Evolutionary conservation across 2,797 vertebrate species (phyloP).

Genomic region (Uromys caudimaculatus): DNA sequence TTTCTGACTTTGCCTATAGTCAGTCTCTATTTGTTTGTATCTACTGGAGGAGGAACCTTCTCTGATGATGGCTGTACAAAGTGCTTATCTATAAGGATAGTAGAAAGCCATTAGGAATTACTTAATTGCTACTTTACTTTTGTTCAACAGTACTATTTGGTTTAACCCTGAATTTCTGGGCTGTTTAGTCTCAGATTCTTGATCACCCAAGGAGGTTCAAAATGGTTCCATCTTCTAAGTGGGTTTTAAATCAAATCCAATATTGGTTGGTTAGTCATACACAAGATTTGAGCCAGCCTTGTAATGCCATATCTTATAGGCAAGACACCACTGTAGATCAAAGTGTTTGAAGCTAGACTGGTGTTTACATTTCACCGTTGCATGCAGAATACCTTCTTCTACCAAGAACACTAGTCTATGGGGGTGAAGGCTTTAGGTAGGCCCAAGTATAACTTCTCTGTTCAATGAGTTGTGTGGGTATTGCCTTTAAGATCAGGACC

Average conservation of each 20-base stretch:
- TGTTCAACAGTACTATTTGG: not conserved
- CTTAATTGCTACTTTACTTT: not conserved
- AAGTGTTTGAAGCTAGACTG: not conserved
- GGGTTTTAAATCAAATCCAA: not conserved
- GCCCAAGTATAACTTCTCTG: not conserved
- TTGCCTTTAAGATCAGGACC: not conserved
- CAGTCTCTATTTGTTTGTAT: not conserved
- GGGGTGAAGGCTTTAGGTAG: not conserved
- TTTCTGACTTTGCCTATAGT: not conserved
- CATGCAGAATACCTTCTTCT: not conserved
- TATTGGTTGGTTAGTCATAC: not conserved
- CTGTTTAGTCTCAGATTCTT: not conserved
- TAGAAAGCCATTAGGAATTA: not conserved
- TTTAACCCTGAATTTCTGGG: not conserved
- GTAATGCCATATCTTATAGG: not conserved
- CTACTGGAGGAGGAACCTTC: not conserved
- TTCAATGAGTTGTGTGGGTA: not conserved
- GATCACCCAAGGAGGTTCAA: not conserved
- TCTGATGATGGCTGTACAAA: not conserved
- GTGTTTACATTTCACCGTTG: not conserved
- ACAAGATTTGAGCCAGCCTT: not conserved
- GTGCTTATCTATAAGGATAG: not conserved
- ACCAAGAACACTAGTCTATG: not conserved
- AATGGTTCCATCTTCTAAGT: not conserved
- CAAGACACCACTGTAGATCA: not conserved